These are phyloP conservation scores for Eulemur rufifrons DNA, from an alignment of 2,113 vertebrate genomes.

Conservation along the genomic window DNA sequence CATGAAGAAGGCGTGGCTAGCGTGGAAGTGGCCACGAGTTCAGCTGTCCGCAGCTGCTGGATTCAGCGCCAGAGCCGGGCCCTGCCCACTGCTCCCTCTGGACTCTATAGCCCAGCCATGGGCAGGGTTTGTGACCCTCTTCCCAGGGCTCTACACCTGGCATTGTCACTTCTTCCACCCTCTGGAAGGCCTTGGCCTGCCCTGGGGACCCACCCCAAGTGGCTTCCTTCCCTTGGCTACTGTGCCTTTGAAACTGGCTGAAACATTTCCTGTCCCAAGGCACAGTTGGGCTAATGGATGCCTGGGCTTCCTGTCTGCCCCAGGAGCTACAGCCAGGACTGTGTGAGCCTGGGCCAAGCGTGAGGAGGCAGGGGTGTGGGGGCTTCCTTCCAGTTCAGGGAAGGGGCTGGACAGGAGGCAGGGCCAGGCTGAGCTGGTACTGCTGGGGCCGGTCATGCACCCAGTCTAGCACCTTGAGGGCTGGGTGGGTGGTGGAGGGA, in stretches of 20 bases:
- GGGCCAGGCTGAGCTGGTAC: background rate
- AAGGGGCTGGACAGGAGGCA: background rate
- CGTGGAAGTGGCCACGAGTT: background rate
- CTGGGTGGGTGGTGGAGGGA: no score
- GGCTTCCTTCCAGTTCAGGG: background rate
- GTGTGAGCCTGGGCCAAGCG: background rate
- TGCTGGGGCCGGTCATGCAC: fast-evolving
- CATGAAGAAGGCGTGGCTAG: no score
- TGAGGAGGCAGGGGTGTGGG: background rate
- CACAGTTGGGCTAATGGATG: background rate
- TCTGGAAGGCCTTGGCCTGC: background rate
- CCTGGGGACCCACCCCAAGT: slow-evolving; percentile 15
- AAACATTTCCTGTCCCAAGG: slow-evolving; percentile 63
- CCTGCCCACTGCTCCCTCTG: background rate
- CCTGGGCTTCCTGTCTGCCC: background rate
- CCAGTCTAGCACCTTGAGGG: background rate
- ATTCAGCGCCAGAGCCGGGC: background rate
- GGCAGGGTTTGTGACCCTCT: background rate
- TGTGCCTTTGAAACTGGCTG: slow-evolving; percentile 57
- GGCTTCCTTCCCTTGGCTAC: slow-evolving; percentile 58
- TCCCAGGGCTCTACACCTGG: background rate
- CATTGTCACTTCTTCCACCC: background rate
- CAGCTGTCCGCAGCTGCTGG: background rate
- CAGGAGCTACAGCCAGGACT: background rate
- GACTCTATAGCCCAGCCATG: background rate